Conservation (phyloP, 2,113 vertebrate species). For the Callocephalon fimbriatum region DNA sequence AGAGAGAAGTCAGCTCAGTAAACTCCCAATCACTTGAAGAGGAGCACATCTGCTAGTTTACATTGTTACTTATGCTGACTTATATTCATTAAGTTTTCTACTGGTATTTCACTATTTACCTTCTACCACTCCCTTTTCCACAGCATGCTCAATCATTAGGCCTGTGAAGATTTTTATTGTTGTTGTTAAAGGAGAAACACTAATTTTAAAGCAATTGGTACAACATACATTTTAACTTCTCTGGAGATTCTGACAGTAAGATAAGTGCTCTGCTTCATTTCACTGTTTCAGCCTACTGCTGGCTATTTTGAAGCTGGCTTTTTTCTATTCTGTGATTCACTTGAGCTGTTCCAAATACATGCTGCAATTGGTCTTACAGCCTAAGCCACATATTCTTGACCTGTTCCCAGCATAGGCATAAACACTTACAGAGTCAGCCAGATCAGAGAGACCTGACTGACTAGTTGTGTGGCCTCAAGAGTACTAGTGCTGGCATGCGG, state of each 20-base stretch:
- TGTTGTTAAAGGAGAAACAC: neutral
- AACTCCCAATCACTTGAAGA: neutral
- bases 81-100: neutral
- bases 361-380: neutral
- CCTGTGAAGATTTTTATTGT: neutral
- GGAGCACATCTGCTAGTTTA: neutral
- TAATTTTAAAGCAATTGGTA: neutral
- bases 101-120: neutral
- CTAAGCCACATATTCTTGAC: neutral
- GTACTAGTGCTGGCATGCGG: neutral
- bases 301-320: neutral
- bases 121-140: neutral
- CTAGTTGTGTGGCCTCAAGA: neutral
- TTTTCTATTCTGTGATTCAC: neutral
- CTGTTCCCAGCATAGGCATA: neutral
- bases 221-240: neutral
- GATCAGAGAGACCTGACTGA: neutral
- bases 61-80: neutral
- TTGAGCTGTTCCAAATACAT: neutral
- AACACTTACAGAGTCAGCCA: neutral
- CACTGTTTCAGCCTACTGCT: neutral
- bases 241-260: neutral
- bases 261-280: neutral
- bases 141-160: neutral
- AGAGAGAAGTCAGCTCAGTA: neutral